Evolutionary conservation across 2,888 invertebrate genomes (phyloP).

Genomic region (Plebejus melissa): DNA sequence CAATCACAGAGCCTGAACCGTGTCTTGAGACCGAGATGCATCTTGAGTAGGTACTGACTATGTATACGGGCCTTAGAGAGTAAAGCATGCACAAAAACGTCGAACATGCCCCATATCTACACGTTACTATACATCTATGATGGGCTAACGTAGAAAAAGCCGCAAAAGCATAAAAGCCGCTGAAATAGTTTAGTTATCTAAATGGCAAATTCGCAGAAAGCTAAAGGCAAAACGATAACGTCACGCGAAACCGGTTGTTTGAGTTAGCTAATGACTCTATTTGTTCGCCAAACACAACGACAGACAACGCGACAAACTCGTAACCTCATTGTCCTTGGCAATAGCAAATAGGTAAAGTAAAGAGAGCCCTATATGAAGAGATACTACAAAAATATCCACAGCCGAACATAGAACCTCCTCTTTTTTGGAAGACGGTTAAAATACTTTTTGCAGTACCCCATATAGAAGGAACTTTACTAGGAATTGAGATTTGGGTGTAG

Average conservation of each 20-base stretch:
- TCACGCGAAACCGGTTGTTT: conserved; percentile 22
- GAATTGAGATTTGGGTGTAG: too few relatives aligned
- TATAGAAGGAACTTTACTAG: too few relatives aligned
- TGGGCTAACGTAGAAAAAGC: background rate
- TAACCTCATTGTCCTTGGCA: background rate
- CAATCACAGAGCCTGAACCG: too few relatives aligned
- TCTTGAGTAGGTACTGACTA: too few relatives aligned
- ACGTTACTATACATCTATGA: too few relatives aligned
- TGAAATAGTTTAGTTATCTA: background rate
- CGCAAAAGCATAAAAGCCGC: background rate
- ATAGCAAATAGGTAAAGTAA: background rate
- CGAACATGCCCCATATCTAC: too few relatives aligned
- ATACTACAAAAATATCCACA: background rate
- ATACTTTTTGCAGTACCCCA: too few relatives aligned
- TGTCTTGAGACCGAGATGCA: too few relatives aligned
- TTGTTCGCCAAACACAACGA: background rate
- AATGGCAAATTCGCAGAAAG: background rate
- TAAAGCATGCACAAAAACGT: too few relatives aligned
- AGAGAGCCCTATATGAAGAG: background rate
- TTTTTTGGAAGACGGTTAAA: too few relatives aligned
- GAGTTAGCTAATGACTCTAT: conserved; percentile 10
- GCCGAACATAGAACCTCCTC: too few relatives aligned
- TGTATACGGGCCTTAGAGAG: too few relatives aligned
- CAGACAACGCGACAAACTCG: background rate
- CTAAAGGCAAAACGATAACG: background rate